Conservation (phyloP, 2,888 invertebrate species). For the Acleris sparsana region DNA sequence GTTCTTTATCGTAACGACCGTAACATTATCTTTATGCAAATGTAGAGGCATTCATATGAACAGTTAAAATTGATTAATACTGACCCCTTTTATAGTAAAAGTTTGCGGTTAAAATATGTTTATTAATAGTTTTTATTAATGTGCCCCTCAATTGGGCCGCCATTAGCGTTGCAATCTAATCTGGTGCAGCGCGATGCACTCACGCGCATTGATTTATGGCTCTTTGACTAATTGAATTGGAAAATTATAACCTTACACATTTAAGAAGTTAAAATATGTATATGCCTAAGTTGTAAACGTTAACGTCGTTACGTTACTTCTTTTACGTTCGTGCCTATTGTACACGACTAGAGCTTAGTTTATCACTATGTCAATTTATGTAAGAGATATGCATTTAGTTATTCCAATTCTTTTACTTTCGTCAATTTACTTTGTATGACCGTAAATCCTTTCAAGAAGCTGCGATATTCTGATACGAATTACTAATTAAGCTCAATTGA, state of each 20-base stretch:
- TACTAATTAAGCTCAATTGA: too few species aligned
- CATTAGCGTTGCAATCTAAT: slow-evolving; percentile 63
- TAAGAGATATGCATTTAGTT: too few species aligned
- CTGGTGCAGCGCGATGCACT: slow-evolving; percentile 39
- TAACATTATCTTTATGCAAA: slow-evolving; percentile 23
- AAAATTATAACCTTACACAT: not conserved
- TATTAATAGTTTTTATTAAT: slow-evolving; percentile 32
- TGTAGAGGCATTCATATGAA: not conserved
- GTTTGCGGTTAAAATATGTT: slow-evolving; percentile 11
- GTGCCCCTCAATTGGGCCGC: slow-evolving; percentile 53
- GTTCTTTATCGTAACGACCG: not conserved
- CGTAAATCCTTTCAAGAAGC: too few species aligned
- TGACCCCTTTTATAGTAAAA: slow-evolving; percentile 17
- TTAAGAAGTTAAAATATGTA: too few species aligned
- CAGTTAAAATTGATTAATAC: slow-evolving; percentile 15
- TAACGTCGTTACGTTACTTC: too few species aligned
- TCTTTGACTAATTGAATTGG: slow-evolving; percentile 13
- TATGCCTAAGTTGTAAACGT: too few species aligned
- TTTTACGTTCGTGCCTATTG: too few species aligned
- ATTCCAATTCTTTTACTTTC: too few species aligned
- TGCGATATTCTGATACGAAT: too few species aligned
- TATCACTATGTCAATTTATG: too few species aligned
- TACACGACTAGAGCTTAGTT: too few species aligned
- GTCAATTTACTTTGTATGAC: too few species aligned
- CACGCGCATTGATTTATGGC: slow-evolving; percentile 32